Conservation (phyloP, 2,113 vertebrate genomes). For the Vulpes vulpes region DNA sequence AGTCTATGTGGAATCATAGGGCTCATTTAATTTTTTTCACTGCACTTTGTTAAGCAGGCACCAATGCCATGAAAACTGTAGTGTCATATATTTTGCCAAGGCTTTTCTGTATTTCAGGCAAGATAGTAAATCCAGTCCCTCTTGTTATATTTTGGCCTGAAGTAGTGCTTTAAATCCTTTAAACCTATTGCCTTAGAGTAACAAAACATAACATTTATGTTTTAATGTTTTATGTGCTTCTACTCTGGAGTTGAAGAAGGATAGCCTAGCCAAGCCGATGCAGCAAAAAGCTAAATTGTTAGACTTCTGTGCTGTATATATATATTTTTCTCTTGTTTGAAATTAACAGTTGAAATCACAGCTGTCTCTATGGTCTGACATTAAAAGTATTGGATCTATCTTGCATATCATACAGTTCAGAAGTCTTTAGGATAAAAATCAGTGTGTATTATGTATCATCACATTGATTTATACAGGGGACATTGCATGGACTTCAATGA, state of each 20-base stretch:
- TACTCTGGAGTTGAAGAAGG: constrained; percentile 96
- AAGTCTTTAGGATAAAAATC: constrained; percentile 81
- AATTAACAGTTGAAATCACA: constrained; percentile 69
- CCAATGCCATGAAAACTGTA: neutral
- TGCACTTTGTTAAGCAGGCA: neutral
- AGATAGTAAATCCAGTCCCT: neutral
- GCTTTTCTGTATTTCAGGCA: neutral
- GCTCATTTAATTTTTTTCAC: neutral
- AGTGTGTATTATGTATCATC: constrained; percentile 85
- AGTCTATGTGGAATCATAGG: fast-evolving
- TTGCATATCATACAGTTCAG: constrained; percentile 75
- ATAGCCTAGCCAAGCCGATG: constrained; percentile 97
- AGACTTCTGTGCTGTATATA: constrained; percentile 70
- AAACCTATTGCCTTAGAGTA: neutral
- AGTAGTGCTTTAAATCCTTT: neutral
- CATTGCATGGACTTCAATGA: constrained; percentile 83
- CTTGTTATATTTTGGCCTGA: neutral
- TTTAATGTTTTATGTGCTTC: neutral
- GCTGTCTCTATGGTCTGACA: constrained; percentile 78
- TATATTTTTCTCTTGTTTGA: constrained; percentile 77
- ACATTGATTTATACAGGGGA: constrained; percentile 84
- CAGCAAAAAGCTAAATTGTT: constrained; percentile 94
- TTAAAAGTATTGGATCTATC: constrained; percentile 82
- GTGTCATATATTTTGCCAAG: neutral
- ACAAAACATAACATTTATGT: neutral